Percentiles rank a stretch among this genome's conserved stretches.
phyloP scores from a whole-genome alignment of 1,140 invertebrate genomes.

The Capitella teleta region DNA sequence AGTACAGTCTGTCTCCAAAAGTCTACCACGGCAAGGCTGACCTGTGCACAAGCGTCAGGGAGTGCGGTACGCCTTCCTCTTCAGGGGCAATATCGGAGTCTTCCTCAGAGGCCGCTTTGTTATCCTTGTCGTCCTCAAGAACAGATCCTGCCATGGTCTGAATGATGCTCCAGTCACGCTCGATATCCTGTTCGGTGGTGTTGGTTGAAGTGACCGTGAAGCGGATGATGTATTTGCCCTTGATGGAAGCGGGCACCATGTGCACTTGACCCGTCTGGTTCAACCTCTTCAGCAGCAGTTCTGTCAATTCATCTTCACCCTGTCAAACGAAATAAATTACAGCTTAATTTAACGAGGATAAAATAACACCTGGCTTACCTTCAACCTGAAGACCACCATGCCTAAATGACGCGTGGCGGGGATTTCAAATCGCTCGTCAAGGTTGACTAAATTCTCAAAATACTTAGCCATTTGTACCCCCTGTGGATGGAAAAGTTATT shows the following conservation, averaged over 20 bases:
- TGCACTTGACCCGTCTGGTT: constrained; percentile 38
- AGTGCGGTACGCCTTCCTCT: no score
- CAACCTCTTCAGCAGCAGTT: constrained; percentile 33
- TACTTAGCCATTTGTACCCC: constrained; percentile 29
- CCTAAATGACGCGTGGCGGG: constrained; percentile 31
- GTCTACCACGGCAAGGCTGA: no score
- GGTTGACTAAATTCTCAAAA: constrained; percentile 32
- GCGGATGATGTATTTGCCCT: constrained; percentile 76
- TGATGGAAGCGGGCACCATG: constrained; percentile 41
- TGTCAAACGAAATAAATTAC: constrained; percentile 10
- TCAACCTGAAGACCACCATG: constrained; percentile 39
- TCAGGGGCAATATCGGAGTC: constrained; percentile 32
- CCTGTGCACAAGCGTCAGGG: no score
- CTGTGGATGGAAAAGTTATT: no score
- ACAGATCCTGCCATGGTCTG: constrained; percentile 52
- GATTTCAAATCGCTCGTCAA: constrained; percentile 36
- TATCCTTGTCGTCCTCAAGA: constrained; percentile 12
- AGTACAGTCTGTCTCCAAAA: no score
- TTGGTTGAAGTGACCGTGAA: constrained; percentile 84
- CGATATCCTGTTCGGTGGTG: constrained; percentile 78
- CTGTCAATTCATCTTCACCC: constrained; percentile 39
- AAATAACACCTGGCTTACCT: constrained; percentile 19
- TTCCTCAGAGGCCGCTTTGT: constrained; percentile 18
- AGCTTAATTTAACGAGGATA: background rate
- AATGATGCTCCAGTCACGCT: constrained; percentile 80